Evolutionary conservation across 2,888 invertebrate species (phyloP).

Genomic region (Noctua comes): DNA sequence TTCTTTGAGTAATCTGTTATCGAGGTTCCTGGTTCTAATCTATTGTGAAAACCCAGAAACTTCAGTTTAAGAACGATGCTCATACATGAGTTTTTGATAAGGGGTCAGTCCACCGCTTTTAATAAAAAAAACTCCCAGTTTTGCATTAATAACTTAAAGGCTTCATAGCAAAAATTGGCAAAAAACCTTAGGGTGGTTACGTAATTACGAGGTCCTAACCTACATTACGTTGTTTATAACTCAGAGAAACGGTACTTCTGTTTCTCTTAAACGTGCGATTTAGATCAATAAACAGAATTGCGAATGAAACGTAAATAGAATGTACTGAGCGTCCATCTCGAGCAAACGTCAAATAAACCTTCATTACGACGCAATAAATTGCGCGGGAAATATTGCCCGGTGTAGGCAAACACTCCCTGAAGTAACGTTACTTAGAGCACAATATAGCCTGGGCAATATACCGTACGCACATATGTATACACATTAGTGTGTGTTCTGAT

Average conservation of each 20-base stretch:
- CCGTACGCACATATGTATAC: background rate
- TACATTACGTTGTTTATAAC: background rate
- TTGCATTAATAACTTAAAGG: background rate
- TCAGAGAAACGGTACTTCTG: background rate
- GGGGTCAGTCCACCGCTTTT: background rate
- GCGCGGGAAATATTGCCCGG: conserved; percentile 39
- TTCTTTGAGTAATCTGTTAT: background rate
- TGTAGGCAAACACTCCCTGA: conserved; percentile 49
- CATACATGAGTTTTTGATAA: background rate
- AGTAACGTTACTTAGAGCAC: conserved; percentile 40
- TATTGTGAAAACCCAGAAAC: background rate
- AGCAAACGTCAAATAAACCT: conserved; percentile 45
- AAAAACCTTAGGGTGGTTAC: background rate
- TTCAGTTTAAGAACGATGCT: background rate
- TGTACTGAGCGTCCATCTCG: conserved; percentile 46
- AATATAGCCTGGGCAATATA: conserved; percentile 12
- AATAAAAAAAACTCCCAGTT: background rate
- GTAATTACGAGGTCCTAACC: background rate
- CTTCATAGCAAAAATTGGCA: background rate
- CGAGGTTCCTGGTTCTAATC: background rate
- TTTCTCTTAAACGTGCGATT: conserved; percentile 31
- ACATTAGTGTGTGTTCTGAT: background rate
- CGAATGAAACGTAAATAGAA: conserved; percentile 42
- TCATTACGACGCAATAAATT: conserved; percentile 53
- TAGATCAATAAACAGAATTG: conserved; percentile 32